Percentiles rank a stretch among this genome's conserved stretches.
phyloP scores from a whole-genome alignment of 2,888 invertebrate species.

The Cheilosia urbana region DNA sequence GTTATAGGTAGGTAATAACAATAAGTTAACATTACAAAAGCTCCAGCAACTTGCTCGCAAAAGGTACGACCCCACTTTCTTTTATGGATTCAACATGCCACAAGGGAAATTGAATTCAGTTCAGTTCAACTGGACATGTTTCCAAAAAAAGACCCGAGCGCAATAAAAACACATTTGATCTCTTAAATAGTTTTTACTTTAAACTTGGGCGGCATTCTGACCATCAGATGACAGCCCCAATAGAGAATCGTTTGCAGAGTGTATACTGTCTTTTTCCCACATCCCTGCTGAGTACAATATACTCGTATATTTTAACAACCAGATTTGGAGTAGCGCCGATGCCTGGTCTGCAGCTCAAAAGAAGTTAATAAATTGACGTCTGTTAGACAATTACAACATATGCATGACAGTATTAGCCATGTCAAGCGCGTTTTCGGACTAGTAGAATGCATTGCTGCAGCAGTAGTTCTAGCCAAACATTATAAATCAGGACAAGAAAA shows the following conservation, averaged over 20 bases:
- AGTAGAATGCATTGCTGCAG: constrained; percentile 42
- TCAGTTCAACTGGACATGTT: neutral
- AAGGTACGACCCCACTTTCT: neutral
- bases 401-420: constrained; percentile 28
- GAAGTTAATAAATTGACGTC: constrained; percentile 48
- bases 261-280: no score
- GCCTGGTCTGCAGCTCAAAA: constrained; percentile 4
- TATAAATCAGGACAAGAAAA: constrained; percentile 46
- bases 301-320: constrained; percentile 4
- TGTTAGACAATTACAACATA: constrained; percentile 41
- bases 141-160: constrained; percentile 1
- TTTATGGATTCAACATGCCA: constrained; percentile 1
- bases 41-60: neutral
- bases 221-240: constrained; percentile 7
- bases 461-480: constrained; percentile 47
- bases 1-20: neutral
- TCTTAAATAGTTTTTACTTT: neutral
- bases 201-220: constrained; percentile 5
- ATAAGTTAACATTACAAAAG: neutral
- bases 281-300: constrained; percentile 1
- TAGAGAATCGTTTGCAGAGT: neutral
- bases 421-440: constrained; percentile 38
- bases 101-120: constrained; percentile 7
- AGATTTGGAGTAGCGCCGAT: constrained; percentile 33
- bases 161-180: constrained; percentile 12